Conservation (phyloP, 2,888 invertebrate genomes). For the Trichogramma evanescens region DNA sequence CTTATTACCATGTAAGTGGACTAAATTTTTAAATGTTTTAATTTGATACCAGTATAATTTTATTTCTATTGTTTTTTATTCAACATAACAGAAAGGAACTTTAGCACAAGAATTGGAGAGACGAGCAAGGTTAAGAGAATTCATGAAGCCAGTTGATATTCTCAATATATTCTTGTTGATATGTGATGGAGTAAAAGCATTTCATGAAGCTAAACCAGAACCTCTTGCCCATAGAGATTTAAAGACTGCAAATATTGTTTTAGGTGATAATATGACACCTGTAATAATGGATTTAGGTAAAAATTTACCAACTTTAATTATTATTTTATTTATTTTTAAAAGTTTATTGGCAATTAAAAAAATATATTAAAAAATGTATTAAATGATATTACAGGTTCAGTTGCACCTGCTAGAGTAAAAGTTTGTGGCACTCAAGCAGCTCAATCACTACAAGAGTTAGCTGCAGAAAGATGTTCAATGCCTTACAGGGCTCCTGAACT, state of each 20-base stretch:
- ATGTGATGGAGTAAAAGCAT: constrained; percentile 66
- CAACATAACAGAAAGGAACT: constrained; percentile 59
- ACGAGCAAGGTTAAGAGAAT: constrained; percentile 54
- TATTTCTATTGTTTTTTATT: background rate
- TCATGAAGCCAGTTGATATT: constrained; percentile 60
- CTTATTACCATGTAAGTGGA: constrained; percentile 59
- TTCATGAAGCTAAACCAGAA: constrained; percentile 67
- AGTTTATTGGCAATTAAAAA: background rate
- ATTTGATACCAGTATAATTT: background rate
- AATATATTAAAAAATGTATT: background rate
- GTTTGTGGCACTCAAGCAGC: constrained; percentile 63
- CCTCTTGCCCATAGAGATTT: constrained; percentile 77
- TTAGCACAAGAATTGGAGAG: constrained; percentile 62
- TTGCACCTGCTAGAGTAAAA: constrained; percentile 59
- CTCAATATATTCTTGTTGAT: constrained; percentile 65
- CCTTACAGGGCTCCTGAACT: constrained; percentile 83
- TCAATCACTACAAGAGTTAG: constrained; percentile 67
- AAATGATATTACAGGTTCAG: constrained; percentile 51
- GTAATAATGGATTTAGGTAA: constrained; percentile 76
- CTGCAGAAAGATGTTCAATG: constrained; percentile 81
- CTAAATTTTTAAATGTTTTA: background rate
- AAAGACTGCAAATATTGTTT: constrained; percentile 77
- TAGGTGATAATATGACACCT: constrained; percentile 64
- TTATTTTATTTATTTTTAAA: background rate
- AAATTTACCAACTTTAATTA: background rate